phyloP scores from a whole-genome alignment of 2,888 invertebrate genomes.

The Labia minor region DNA sequence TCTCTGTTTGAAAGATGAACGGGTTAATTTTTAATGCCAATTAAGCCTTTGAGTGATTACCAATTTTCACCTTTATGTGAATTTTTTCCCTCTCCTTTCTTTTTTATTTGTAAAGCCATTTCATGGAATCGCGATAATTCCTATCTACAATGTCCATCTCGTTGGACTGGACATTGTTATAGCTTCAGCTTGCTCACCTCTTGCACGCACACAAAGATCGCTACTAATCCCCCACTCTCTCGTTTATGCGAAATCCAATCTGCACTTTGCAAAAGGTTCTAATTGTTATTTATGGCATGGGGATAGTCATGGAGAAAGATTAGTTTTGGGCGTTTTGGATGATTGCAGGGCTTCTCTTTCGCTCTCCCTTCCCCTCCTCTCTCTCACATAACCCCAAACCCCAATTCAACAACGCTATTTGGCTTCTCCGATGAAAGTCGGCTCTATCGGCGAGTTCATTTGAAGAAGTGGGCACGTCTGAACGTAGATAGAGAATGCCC shows the following conservation, averaged over 20 bases:
- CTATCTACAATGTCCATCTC: neutral
- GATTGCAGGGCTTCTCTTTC: neutral
- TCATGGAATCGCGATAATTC: neutral
- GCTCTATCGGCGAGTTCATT: too few relatives aligned
- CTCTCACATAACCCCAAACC: neutral
- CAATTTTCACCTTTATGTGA: neutral
- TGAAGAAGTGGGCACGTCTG: too few relatives aligned
- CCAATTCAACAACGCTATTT: too few relatives aligned
- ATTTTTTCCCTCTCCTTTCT: neutral
- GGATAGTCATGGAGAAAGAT: neutral
- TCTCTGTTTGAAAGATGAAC: too few relatives aligned
- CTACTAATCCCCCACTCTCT: neutral
- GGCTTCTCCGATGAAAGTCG: too few relatives aligned
- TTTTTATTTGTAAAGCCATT: neutral
- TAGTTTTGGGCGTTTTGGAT: constrained; percentile 5
- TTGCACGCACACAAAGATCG: neutral
- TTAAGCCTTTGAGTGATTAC: neutral
- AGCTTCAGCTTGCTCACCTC: neutral
- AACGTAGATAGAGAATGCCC: too few relatives aligned
- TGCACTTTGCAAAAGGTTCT: constrained; percentile 13
- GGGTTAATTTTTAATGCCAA: neutral
- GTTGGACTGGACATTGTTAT: constrained; percentile 3
- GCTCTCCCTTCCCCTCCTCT: neutral
- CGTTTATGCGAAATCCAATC: neutral
- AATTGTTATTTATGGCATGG: constrained; percentile 4